Percentiles rank a stretch among this genome's conserved stretches.
These are phyloP conservation scores for Zygogramma bicolorata DNA, from an alignment of 2,888 invertebrate genomes.

Conservation along the genomic window DNA sequence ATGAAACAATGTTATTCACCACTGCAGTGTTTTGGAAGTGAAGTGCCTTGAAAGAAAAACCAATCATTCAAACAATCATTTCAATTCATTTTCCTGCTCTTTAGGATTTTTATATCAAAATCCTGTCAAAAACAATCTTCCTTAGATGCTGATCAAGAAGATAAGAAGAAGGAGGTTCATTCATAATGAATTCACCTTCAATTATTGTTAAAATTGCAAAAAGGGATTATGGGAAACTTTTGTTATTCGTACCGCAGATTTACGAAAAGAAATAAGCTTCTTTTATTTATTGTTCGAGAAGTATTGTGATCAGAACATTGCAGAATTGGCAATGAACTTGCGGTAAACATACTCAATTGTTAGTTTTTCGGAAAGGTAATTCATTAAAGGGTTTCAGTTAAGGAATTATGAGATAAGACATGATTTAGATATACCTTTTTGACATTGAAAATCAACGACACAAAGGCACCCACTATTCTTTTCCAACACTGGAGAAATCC, in stretches of 20 bases:
- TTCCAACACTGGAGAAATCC: no score
- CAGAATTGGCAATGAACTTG: not conserved
- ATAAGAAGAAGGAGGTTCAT: no score
- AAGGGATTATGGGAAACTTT: not conserved
- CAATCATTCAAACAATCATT: no score
- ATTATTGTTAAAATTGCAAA: not conserved
- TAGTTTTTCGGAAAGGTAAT: not conserved
- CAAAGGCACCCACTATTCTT: no score
- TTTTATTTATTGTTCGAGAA: not conserved
- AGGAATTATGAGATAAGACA: not conserved
- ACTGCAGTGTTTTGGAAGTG: no score
- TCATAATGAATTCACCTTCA: no score
- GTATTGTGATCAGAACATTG: conserved; percentile 1
- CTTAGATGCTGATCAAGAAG: no score
- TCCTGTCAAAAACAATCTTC: no score
- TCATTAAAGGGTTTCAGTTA: conserved; percentile 7
- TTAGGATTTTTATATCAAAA: no score
- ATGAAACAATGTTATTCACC: no score
- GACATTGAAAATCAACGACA: not conserved
- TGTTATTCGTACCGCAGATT: not conserved
- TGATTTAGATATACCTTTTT: not conserved
- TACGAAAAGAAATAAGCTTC: not conserved
- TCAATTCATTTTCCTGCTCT: no score
- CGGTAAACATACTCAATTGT: conserved; percentile 7
- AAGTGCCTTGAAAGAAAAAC: no score